Evolutionary conservation across 2,113 vertebrate species (phyloP).

Genomic region (Puntigrus tetrazona): DNA sequence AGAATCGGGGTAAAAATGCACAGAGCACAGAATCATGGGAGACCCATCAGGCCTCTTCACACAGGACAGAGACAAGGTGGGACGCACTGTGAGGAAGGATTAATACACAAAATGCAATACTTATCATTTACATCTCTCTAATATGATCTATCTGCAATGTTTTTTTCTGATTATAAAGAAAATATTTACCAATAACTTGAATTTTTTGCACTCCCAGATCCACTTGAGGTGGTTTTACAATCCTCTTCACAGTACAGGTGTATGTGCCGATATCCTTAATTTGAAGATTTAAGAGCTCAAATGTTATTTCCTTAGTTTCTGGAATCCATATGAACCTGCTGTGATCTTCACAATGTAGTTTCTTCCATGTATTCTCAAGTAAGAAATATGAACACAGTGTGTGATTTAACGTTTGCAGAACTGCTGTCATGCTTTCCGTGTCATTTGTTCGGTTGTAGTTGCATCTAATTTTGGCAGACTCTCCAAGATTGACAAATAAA

Average conservation of each 20-base stretch:
- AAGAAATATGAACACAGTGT: neutral
- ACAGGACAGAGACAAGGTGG: constrained; percentile 41
- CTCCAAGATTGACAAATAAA: constrained; percentile 20
- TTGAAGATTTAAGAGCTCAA: constrained; percentile 35
- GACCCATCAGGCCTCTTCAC: constrained; percentile 9
- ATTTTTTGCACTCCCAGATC: neutral
- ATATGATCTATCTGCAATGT: too few species aligned
- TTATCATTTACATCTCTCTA: too few species aligned
- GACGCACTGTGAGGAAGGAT: constrained; percentile 29
- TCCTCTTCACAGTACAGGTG: constrained; percentile 17
- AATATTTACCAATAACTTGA: constrained; percentile 43
- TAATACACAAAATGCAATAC: neutral
- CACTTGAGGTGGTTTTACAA: constrained; percentile 29
- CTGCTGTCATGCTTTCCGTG: neutral
- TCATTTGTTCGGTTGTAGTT: neutral
- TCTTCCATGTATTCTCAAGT: neutral
- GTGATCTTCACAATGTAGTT: neutral
- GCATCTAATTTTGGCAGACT: constrained; percentile 35
- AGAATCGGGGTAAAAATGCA: constrained; percentile 35
- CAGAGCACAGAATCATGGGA: constrained; percentile 43
- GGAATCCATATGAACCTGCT: constrained; percentile 30
- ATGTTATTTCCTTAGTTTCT: constrained; percentile 34
- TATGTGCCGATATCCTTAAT: constrained; percentile 40
- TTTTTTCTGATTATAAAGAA: neutral
- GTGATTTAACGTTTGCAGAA: neutral